phyloP scores from a whole-genome alignment of 2,113 vertebrate genomes.

The Mesembrinibis cayennensis region DNA sequence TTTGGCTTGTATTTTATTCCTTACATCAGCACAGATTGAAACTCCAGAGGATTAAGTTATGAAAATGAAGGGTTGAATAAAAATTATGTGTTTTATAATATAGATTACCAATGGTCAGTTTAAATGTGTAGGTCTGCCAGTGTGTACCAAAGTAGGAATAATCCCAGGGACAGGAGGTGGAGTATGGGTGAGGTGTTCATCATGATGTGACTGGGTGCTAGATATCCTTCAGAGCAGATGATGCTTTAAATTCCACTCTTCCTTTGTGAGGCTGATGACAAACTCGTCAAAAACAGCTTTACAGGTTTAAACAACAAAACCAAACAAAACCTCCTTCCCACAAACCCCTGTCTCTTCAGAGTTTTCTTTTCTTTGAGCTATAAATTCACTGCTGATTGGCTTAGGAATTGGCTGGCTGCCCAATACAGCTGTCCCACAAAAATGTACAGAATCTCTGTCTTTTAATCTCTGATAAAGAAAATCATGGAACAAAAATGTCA shows the following conservation, averaged over 20 bases:
- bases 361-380: background rate
- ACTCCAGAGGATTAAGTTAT: background rate
- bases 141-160: background rate
- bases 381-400: slow-evolving; percentile 11
- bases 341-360: background rate
- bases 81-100: background rate
- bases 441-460: slow-evolving; percentile 5
- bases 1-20: background rate
- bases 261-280: background rate
- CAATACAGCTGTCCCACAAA: background rate
- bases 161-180: background rate
- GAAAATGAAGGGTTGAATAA: background rate
- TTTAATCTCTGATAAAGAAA: background rate
- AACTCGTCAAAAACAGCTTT: background rate
- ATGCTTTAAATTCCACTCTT: background rate
- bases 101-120: background rate
- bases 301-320: background rate
- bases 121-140: background rate
- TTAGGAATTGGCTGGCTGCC: background rate
- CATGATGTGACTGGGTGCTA: background rate
- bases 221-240: background rate
- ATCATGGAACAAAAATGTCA: background rate
- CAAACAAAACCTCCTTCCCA: background rate
- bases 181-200: background rate
- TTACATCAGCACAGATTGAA: background rate